These are phyloP conservation scores for Chiloscyllium punctatum DNA, from an alignment of 2,797 vertebrate genomes.

Conservation along the genomic window DNA sequence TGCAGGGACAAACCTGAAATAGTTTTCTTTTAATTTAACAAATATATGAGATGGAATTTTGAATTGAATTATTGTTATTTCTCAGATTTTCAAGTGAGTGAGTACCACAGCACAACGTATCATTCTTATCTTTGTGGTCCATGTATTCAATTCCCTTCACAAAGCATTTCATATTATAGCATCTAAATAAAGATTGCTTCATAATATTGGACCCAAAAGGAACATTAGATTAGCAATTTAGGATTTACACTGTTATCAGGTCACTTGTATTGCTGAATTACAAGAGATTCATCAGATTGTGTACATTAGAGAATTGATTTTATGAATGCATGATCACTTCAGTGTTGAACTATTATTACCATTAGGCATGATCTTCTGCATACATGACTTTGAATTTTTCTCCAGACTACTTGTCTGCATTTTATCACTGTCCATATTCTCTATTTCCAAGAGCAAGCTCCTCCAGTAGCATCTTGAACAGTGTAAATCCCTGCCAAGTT, in stretches of 20 bases:
- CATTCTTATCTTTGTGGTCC: neutral
- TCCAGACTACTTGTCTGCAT: neutral
- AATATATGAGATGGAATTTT: neutral
- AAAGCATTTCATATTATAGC: neutral
- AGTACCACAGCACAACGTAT: too few relatives aligned
- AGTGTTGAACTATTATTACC: neutral
- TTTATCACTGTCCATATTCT: neutral
- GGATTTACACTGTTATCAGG: neutral
- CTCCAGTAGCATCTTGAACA: neutral
- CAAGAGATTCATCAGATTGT: slow-evolving; percentile 3
- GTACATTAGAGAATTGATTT: neutral
- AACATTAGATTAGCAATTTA: neutral
- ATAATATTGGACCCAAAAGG: neutral
- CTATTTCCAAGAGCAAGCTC: neutral
- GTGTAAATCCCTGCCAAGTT: neutral
- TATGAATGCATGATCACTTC: neutral
- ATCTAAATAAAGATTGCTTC: neutral
- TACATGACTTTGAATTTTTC: neutral
- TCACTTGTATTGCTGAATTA: neutral
- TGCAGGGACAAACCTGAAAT: neutral
- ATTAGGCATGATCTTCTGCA: neutral
- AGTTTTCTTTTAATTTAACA: neutral
- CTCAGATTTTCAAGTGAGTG: neutral
- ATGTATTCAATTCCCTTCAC: neutral
- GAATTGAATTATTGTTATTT: neutral